These are phyloP conservation scores for Globia sparganii DNA, from an alignment of 2,888 invertebrate genomes.

Conservation along the genomic window DNA sequence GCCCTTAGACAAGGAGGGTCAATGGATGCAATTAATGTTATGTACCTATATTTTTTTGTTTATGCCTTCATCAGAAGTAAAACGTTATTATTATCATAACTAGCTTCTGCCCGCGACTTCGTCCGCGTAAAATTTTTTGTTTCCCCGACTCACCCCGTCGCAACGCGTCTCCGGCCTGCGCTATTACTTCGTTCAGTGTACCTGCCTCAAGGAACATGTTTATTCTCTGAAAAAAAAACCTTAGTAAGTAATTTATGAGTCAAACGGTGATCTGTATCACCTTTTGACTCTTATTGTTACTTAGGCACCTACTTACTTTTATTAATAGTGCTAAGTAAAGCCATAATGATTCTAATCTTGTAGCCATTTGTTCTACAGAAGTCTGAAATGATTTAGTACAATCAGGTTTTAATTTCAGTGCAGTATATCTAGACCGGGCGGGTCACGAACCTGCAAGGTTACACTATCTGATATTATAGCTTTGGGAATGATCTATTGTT, in stretches of 20 bases:
- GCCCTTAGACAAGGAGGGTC: constrained; percentile 53
- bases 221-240: too few species aligned
- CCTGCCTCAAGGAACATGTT: too few species aligned
- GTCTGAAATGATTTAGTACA: constrained; percentile 44
- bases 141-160: too few species aligned
- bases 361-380: constrained; percentile 48
- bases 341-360: constrained; percentile 39
- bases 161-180: too few species aligned
- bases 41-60: background rate
- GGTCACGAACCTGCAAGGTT: constrained; percentile 61
- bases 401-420: constrained; percentile 45
- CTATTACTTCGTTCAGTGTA: too few species aligned
- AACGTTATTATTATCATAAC: background rate
- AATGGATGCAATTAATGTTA: constrained; percentile 22
- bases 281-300: background rate
- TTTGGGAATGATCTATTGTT: constrained; percentile 31
- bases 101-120: too few species aligned
- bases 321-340: background rate
- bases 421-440: constrained; percentile 36
- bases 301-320: background rate
- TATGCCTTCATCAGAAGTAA: background rate
- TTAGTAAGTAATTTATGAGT: background rate
- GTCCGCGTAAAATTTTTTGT: too few species aligned
- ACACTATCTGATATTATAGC: constrained; percentile 38
- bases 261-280: too few species aligned